phyloP scores from a whole-genome alignment of 2,797 vertebrate species.

The Hyperoplus lanceolatus region DNA sequence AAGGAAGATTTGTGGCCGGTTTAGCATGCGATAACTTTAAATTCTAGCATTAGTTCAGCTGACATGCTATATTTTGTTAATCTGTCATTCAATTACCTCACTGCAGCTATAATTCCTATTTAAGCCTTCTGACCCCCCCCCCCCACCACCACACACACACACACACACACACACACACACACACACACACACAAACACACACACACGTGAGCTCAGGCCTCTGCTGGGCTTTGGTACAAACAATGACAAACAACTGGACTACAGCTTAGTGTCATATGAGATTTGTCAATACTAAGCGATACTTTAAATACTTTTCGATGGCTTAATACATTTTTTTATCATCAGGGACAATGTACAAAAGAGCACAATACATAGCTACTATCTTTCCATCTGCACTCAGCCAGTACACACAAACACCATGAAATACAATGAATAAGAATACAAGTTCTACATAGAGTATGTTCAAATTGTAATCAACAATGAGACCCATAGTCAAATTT shows the following conservation, averaged over 20 bases:
- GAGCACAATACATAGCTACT: neutral
- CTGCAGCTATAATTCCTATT: slow-evolving; percentile 39
- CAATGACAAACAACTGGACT: slow-evolving; percentile 39
- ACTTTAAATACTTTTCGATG: neutral
- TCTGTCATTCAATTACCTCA: slow-evolving; percentile 37
- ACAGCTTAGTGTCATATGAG: neutral
- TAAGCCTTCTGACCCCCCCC: slow-evolving; percentile 44
- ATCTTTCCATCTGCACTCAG: neutral
- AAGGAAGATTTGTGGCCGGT: slow-evolving; percentile 36
- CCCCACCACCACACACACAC: slow-evolving; percentile 1
- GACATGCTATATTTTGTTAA: slow-evolving; percentile 32
- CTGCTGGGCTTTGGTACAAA: slow-evolving; percentile 30
- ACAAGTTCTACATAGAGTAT: neutral
- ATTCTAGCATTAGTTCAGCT: slow-evolving; percentile 32
- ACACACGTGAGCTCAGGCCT: slow-evolving; percentile 18
- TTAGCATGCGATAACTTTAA: slow-evolving; percentile 32
- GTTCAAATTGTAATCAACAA: neutral
- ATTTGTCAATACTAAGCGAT: neutral
- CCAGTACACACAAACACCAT: neutral
- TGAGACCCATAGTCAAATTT: neutral
- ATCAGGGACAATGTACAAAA: neutral
- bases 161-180: too few relatives aligned
- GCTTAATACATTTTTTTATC: neutral
- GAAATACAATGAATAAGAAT: neutral
- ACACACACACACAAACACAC: too few relatives aligned